Percentiles rank a stretch among this genome's conserved stretches.
These are phyloP conservation scores for Ceratotherium simum DNA, from an alignment of 2,113 vertebrate species.

Conservation along the genomic window DNA sequence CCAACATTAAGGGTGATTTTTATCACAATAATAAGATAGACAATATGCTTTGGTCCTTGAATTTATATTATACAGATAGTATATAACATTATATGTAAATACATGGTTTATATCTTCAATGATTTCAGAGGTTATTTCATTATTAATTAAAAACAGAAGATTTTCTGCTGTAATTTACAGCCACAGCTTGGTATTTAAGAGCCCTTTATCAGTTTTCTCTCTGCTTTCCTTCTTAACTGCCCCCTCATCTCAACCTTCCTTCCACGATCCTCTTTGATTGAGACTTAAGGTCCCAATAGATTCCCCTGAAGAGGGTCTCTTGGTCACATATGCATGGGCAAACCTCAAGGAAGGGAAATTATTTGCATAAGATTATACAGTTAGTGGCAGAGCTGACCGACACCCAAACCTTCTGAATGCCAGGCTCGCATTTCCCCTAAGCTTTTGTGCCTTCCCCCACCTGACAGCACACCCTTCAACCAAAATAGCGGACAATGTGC, in stretches of 20 bases:
- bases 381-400: neutral
- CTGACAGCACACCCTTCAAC: neutral
- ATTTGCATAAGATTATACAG: neutral
- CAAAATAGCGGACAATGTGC: neutral
- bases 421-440: neutral
- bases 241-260: neutral
- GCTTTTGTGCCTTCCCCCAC: neutral
- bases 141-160: slow-evolving; percentile 17
- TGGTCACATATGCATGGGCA: neutral
- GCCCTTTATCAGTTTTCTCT: neutral
- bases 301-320: neutral
- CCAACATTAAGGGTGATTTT: slow-evolving; percentile 26
- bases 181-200: neutral
- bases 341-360: neutral
- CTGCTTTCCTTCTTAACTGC: neutral
- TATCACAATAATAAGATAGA: neutral
- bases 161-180: neutral
- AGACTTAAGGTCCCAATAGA: neutral
- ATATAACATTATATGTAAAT: neutral
- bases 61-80: neutral
- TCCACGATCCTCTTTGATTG: neutral
- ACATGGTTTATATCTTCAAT: neutral
- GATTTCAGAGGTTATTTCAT: slow-evolving; percentile 41
- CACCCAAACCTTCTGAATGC: neutral
- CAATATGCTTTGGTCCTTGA: neutral